Percentiles rank a stretch among this genome's conserved stretches.
Evolutionary conservation across 1,140 invertebrate genomes (phyloP).

Genomic region (Tribolium castaneum): DNA sequence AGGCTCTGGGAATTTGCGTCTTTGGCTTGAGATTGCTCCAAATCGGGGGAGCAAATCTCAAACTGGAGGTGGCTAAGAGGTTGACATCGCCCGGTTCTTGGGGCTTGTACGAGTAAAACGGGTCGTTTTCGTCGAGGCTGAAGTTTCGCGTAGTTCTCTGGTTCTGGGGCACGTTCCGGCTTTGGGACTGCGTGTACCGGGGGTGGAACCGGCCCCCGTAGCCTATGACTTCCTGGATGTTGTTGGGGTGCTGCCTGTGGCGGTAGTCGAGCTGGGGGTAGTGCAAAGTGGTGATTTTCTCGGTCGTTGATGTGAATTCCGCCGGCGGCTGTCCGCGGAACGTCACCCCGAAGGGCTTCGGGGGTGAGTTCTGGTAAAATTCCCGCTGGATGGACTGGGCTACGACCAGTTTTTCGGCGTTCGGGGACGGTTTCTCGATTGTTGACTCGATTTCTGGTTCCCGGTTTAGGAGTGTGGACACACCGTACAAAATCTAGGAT

Average conservation of each 20-base stretch:
- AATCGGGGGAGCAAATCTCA: constrained; percentile 62
- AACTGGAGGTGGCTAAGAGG: constrained; percentile 64
- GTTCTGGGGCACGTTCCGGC: background rate
- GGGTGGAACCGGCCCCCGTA: constrained; percentile 58
- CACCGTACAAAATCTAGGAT: background rate
- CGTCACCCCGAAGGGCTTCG: constrained; percentile 38
- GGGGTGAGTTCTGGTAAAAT: constrained; percentile 13
- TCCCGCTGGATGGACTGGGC: background rate
- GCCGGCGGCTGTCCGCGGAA: constrained; percentile 39
- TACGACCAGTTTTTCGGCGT: constrained; percentile 35
- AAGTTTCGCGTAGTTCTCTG: constrained; percentile 13
- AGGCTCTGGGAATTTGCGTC: background rate
- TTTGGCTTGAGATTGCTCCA: constrained; percentile 50
- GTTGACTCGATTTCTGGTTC: background rate
- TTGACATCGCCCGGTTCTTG: constrained; percentile 68
- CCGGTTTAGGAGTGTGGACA: background rate
- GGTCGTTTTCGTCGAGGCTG: constrained; percentile 59
- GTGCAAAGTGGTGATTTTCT: constrained; percentile 51
- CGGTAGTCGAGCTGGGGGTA: constrained; percentile 66
- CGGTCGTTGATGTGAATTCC: constrained; percentile 44
- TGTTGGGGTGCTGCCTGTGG: constrained; percentile 64
- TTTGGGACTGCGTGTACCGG: background rate
- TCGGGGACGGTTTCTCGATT: background rate
- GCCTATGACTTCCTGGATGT: constrained; percentile 68
- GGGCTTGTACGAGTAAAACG: constrained; percentile 67